These are phyloP conservation scores for Gibbula magus DNA, from an alignment of 2,888 invertebrate genomes.

Conservation along the genomic window DNA sequence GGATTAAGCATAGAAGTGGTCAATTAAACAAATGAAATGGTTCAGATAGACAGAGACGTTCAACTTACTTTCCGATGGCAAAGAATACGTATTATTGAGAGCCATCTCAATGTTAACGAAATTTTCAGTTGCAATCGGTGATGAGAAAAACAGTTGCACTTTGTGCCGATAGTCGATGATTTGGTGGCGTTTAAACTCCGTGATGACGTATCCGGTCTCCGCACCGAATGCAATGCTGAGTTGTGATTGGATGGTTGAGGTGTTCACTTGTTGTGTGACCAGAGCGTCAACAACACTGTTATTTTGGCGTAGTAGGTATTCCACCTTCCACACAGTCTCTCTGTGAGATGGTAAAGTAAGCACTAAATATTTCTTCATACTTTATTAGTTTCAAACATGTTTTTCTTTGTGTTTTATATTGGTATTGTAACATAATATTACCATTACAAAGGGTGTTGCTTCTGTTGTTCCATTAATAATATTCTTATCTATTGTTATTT, in stretches of 20 bases:
- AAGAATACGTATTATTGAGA: background rate
- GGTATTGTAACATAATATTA: too few species aligned
- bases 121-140: background rate
- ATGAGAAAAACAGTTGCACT: slow-evolving; percentile 3
- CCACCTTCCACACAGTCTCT: slow-evolving; percentile 1
- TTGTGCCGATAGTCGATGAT: background rate
- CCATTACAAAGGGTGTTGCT: too few species aligned
- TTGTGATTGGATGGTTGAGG: background rate
- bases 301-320: background rate
- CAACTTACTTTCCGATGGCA: background rate
- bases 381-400: too few species aligned
- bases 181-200: background rate
- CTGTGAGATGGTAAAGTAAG: background rate
- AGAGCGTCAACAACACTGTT: background rate
- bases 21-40: too few species aligned
- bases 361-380: too few species aligned
- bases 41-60: too few species aligned
- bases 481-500: too few species aligned
- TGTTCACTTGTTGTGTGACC: background rate
- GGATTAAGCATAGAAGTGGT: too few species aligned
- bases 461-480: too few species aligned
- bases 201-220: background rate
- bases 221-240: background rate
- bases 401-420: too few species aligned
- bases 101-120: background rate